Evolutionary conservation across 2,113 vertebrate genomes (phyloP).

Genomic region (Petromus typicus): DNA sequence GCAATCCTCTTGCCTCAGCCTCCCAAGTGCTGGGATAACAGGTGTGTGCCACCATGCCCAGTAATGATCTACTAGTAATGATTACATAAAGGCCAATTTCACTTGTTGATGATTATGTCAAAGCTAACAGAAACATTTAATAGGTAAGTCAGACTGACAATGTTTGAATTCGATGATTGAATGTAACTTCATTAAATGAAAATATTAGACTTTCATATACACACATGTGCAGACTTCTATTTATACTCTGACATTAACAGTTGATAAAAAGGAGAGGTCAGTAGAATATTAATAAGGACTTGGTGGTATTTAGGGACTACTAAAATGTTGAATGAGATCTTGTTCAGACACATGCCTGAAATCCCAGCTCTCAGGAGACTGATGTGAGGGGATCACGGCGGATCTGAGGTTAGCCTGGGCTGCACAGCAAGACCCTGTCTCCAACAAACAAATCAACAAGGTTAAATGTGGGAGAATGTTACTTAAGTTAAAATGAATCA

Average conservation of each 20-base stretch:
- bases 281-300: not conserved
- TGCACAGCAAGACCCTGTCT: not conserved
- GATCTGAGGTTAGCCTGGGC: not conserved
- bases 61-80: not conserved
- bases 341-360: not conserved
- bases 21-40: not conserved
- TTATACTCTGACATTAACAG: not conserved
- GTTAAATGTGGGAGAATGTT: not conserved
- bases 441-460: not conserved
- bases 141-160: not conserved
- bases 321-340: not conserved
- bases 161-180: not conserved
- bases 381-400: not conserved
- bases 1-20: not conserved
- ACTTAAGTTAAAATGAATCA: not conserved
- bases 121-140: not conserved
- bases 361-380: not conserved
- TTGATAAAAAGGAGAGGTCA: not conserved
- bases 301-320: not conserved
- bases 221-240: not conserved
- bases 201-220: not conserved
- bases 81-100: not conserved
- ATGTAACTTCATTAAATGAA: not conserved
- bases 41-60: not conserved
- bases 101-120: conserved; percentile 9